A percentile compares a stretch with the other conserved stretches of the same genome.
These are phyloP conservation scores for Synergus gifuensis DNA, from an alignment of 2,888 invertebrate genomes.

Conservation along the genomic window DNA sequence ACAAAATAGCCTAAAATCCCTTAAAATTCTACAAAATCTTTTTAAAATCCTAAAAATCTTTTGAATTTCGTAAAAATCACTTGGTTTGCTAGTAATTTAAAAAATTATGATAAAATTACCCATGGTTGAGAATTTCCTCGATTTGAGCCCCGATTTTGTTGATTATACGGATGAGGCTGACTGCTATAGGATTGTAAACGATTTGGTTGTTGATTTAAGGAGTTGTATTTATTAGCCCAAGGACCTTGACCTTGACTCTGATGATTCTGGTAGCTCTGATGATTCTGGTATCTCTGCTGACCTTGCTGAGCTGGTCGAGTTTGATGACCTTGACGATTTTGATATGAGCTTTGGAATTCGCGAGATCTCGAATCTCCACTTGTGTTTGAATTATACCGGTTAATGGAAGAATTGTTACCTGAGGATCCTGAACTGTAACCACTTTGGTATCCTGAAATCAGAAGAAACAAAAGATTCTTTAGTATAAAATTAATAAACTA, in stretches of 20 bases:
- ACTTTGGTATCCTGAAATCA: slow-evolving; percentile 66
- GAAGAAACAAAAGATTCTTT: slow-evolving; percentile 39
- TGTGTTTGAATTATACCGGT: slow-evolving; percentile 10
- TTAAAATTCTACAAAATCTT: too few relatives aligned
- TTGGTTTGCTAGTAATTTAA: too few relatives aligned
- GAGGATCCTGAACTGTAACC: slow-evolving; percentile 61
- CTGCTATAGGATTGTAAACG: slow-evolving; percentile 43
- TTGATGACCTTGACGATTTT: slow-evolving; percentile 49
- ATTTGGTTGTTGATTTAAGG: slow-evolving; percentile 54
- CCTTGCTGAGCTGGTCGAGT: slow-evolving; percentile 56
- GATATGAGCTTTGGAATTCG: slow-evolving; percentile 37
- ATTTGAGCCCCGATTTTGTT: slow-evolving; percentile 38
- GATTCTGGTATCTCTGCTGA: slow-evolving; percentile 49
- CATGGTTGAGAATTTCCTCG: slow-evolving; percentile 19
- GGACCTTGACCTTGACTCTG: slow-evolving; percentile 56
- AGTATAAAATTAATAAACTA: too few relatives aligned
- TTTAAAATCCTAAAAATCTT: too few relatives aligned
- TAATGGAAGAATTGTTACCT: not conserved
- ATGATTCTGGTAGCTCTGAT: slow-evolving; percentile 45
- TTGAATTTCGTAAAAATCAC: too few relatives aligned
- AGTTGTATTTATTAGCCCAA: slow-evolving; percentile 63
- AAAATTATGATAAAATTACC: not conserved
- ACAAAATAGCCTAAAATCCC: too few relatives aligned
- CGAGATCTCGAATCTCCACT: slow-evolving; percentile 34
- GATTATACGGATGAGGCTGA: slow-evolving; percentile 35